Percentiles rank a stretch among this genome's conserved stretches.
phyloP scores from a whole-genome alignment of 1,140 invertebrate species.

The Mamestra configurata region DNA sequence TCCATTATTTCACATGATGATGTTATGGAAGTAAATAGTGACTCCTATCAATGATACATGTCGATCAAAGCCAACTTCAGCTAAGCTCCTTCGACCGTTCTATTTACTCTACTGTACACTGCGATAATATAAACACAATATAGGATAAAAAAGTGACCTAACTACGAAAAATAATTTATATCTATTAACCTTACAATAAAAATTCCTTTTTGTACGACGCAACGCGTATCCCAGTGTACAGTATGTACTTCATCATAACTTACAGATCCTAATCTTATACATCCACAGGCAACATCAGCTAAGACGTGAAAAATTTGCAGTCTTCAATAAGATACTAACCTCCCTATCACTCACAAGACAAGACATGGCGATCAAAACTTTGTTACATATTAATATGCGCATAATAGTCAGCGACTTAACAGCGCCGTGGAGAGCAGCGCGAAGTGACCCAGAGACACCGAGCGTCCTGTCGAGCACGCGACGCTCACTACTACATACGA shows the following conservation, averaged over 20 bases:
- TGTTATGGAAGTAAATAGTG: conserved; percentile 64
- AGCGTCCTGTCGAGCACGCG: background rate
- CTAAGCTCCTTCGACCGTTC: conserved; percentile 51
- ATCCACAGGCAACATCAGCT: conserved; percentile 72
- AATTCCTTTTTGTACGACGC: conserved; percentile 40
- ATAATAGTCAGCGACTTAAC: conserved; percentile 34
- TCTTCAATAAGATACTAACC: conserved; percentile 82
- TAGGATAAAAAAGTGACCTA: conserved; percentile 21
- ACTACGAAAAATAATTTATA: conserved; percentile 47
- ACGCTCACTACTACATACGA: conserved; percentile 56
- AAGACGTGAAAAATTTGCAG: conserved; percentile 81
- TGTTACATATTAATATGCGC: conserved; percentile 48
- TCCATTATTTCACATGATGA: conserved; percentile 69
- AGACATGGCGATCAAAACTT: conserved; percentile 71
- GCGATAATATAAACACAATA: conserved; percentile 36
- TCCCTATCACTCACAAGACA: conserved; percentile 72
- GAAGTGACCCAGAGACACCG: no score
- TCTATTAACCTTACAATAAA: conserved; percentile 45
- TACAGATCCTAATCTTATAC: conserved; percentile 64
- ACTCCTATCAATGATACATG: conserved; percentile 39
- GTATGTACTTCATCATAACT: conserved; percentile 51
- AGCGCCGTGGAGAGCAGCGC: background rate
- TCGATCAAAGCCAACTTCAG: conserved; percentile 51
- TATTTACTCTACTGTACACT: conserved; percentile 59
- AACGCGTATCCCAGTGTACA: conserved; percentile 53